Conservation (phyloP, 2,888 invertebrate species). For the Tortrix viridana region DNA sequence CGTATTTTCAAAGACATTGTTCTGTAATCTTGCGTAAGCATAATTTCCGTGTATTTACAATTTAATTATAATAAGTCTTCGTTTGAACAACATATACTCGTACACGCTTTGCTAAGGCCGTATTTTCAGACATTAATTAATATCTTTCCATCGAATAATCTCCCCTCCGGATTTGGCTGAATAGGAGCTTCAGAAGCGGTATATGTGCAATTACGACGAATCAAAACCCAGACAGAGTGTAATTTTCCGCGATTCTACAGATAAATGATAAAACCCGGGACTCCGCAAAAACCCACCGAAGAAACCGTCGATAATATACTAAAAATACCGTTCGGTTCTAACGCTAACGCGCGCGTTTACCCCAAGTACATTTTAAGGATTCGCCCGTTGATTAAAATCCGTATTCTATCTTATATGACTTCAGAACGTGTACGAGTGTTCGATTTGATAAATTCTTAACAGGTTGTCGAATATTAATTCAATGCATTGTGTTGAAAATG, state of each 20-base stretch:
- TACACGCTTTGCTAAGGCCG: background rate
- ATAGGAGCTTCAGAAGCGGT: slow-evolving; percentile 47
- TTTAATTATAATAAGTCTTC: too few relatives aligned
- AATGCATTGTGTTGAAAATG: slow-evolving; percentile 57
- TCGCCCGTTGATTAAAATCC: slow-evolving; percentile 67
- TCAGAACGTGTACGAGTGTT: slow-evolving; percentile 17
- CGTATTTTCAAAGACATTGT: too few relatives aligned
- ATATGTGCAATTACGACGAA: slow-evolving; percentile 58
- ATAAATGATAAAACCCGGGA: slow-evolving; percentile 24
- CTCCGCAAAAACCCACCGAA: slow-evolving; percentile 42
- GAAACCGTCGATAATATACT: slow-evolving; percentile 39
- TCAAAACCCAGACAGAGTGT: slow-evolving; percentile 54
- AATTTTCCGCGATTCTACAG: slow-evolving; percentile 52
- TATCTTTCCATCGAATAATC: slow-evolving; percentile 30
- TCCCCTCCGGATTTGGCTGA: slow-evolving; percentile 40
- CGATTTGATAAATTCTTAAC: slow-evolving; percentile 16
- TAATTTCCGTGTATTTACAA: too few relatives aligned
- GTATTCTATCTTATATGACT: slow-evolving; percentile 57
- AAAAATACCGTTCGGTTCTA: slow-evolving; percentile 43
- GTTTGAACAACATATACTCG: background rate
- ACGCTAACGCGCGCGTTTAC: slow-evolving; percentile 52
- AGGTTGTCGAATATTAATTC: slow-evolving; percentile 56
- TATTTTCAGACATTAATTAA: slow-evolving; percentile 20
- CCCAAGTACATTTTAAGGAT: slow-evolving; percentile 54
- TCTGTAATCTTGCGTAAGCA: too few relatives aligned